These are phyloP conservation scores for Sphenodon punctatus DNA, from an alignment of 2,797 vertebrate species.

Conservation along the genomic window DNA sequence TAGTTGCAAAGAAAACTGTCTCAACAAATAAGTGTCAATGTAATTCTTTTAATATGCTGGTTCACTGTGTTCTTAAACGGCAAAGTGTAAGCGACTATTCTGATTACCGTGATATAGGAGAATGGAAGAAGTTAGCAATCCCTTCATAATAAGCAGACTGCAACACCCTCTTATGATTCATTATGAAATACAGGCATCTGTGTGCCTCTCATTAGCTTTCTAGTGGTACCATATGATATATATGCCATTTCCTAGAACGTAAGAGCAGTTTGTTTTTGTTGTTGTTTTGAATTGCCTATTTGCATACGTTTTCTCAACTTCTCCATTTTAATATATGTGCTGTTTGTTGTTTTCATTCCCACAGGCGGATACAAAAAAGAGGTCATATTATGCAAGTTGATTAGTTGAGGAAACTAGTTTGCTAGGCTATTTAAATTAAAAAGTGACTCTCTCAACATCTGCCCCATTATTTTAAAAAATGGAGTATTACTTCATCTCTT, in stretches of 20 bases:
- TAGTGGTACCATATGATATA: neutral
- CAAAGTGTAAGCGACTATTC: neutral
- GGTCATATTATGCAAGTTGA: neutral
- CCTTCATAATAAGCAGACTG: neutral
- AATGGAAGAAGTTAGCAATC: neutral
- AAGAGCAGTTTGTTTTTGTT: accelerated
- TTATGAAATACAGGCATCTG: neutral
- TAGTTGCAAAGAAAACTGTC: neutral
- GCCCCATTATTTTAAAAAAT: neutral
- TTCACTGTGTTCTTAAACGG: neutral
- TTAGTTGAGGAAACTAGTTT: neutral
- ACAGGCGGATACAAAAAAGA: neutral
- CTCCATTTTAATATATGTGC: accelerated
- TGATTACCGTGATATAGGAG: neutral
- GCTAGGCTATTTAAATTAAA: neutral
- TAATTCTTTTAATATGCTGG: neutral
- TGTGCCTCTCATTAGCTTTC: neutral
- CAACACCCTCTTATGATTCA: neutral
- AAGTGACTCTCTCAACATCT: neutral
- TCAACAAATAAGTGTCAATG: neutral
- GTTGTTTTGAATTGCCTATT: neutral
- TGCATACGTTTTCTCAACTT: neutral
- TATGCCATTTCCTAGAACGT: neutral
- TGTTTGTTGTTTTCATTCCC: neutral
- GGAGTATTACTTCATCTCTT: neutral